Evolutionary conservation across 1,140 invertebrate species (phyloP).

Genomic region (Cydia strobilella): DNA sequence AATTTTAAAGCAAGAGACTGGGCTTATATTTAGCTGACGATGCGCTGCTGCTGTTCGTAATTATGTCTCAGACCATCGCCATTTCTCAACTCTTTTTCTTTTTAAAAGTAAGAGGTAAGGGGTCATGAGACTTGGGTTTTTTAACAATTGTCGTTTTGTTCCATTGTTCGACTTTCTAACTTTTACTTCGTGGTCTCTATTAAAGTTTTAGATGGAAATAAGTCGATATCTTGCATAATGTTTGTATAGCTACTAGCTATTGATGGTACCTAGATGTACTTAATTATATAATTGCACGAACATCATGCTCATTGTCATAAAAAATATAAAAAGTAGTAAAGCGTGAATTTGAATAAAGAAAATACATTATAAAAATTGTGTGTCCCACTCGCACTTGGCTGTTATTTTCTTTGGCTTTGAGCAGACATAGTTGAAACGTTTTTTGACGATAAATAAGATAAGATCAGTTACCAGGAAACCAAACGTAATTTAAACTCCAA

Average conservation of each 20-base stretch:
- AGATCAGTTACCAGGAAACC: conserved; percentile 8
- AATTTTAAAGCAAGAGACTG: conserved; percentile 64
- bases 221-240: not conserved
- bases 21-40: conserved; percentile 70
- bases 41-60: conserved; percentile 59
- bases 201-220: conserved; percentile 33
- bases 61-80: conserved; percentile 57
- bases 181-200: conserved; percentile 58
- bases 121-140: conserved; percentile 58
- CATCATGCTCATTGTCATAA: too few species aligned
- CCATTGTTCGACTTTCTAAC: conserved; percentile 58
- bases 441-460: not conserved
- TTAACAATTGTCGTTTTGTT: conserved; percentile 61
- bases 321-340: too few species aligned
- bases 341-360: not conserved
- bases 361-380: not conserved
- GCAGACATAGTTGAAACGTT: not conserved
- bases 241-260: not conserved
- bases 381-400: not conserved
- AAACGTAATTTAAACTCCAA: conserved; percentile 5
- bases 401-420: not conserved
- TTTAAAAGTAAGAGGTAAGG: conserved; percentile 54
- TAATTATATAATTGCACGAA: not conserved
- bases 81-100: conserved; percentile 51
- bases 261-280: not conserved